Evolutionary conservation across 2,888 invertebrate species (phyloP).

Genomic region (Drosophila recens): DNA sequence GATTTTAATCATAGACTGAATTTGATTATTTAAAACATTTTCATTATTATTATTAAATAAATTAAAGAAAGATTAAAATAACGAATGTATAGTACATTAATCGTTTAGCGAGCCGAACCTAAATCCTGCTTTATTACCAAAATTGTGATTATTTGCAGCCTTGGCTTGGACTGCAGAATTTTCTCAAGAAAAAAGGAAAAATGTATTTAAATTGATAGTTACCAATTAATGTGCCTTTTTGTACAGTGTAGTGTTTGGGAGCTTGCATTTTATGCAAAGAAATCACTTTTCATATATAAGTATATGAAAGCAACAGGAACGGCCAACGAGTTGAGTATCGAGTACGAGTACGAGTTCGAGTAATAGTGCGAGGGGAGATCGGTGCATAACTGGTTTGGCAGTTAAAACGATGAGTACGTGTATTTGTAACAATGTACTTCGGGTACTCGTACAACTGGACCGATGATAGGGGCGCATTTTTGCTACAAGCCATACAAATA

Average conservation of each 20-base stretch:
- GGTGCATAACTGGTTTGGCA: constrained; percentile 48
- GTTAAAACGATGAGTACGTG: constrained; percentile 29
- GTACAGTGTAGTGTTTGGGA: constrained; percentile 41
- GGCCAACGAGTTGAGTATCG: constrained; percentile 18
- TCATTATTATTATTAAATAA: no score
- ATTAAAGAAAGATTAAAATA: no score
- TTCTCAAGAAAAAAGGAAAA: background rate
- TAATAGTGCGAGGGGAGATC: constrained; percentile 9
- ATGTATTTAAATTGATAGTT: background rate
- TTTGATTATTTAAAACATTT: no score
- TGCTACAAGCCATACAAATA: constrained; percentile 81
- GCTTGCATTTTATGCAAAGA: constrained; percentile 72
- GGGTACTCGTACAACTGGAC: constrained; percentile 40
- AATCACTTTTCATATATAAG: constrained; percentile 78
- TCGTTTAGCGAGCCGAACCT: no score
- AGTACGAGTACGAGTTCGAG: background rate
- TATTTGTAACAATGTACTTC: constrained; percentile 35
- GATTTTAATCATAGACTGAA: no score
- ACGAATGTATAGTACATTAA: no score
- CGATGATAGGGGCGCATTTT: constrained; percentile 73
- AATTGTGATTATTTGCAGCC: no score
- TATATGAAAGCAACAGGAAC: constrained; percentile 66
- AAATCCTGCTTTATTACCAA: no score
- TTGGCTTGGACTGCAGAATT: no score
- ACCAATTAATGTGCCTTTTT: constrained; percentile 13